These are phyloP conservation scores for Mystacornis crossleyi DNA, from an alignment of 2,113 vertebrate species.

Conservation along the genomic window DNA sequence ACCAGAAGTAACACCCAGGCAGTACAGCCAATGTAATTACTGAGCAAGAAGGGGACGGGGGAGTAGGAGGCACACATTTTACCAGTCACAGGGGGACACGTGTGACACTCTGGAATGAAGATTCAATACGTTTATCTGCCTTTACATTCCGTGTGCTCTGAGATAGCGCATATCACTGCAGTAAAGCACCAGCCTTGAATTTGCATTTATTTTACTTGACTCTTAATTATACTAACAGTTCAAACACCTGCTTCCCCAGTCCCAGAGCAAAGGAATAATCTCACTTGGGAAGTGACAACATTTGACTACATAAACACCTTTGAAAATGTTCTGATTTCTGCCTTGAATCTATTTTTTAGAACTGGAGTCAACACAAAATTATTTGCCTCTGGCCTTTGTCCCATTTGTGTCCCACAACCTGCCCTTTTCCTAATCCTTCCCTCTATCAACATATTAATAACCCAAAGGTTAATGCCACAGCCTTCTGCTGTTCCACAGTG, in stretches of 20 bases:
- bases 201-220: background rate
- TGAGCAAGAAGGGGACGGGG: background rate
- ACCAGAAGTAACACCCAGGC: background rate
- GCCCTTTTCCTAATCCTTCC: constrained; percentile 45
- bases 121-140: background rate
- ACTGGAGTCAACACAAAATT: background rate
- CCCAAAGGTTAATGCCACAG: background rate
- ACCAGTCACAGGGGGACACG: accelerated
- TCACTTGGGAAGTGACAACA: background rate
- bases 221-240: background rate
- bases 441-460: constrained; percentile 37
- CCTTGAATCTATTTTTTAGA: background rate
- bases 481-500: background rate
- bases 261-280: background rate
- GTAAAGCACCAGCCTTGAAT: background rate
- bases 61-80: background rate
- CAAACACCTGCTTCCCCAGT: background rate
- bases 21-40: background rate
- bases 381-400: background rate
- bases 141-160: background rate
- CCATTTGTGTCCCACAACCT: background rate
- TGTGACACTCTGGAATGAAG: background rate
- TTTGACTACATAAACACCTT: background rate
- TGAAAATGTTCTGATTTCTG: background rate
- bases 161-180: background rate